Conservation (phyloP, 2,113 vertebrate genomes). For the Phaethon lepturus region DNA sequence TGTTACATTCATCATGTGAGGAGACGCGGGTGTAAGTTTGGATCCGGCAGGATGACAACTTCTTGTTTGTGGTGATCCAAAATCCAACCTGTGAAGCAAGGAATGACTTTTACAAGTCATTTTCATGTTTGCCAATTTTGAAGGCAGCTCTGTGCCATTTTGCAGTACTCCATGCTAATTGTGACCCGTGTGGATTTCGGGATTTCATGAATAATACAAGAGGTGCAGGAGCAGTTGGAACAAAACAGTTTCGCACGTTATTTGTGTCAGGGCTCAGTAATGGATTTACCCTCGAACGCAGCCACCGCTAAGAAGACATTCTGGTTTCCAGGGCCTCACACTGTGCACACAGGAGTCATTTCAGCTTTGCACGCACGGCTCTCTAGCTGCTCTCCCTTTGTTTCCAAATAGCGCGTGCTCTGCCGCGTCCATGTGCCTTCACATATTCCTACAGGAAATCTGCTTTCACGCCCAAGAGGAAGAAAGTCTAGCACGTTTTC, state of each 20-base stretch:
- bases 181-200: conserved; percentile 12
- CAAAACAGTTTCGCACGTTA: not conserved
- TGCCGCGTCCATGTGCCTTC: not conserved
- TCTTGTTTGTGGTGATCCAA: not conserved
- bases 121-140: conserved; percentile 40
- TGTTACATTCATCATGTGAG: conserved; percentile 35
- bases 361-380: not conserved
- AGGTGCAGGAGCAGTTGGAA: not conserved
- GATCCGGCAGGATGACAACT: conserved; percentile 15
- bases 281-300: conserved; percentile 12
- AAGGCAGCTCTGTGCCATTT: conserved; percentile 8
- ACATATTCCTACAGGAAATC: conserved; percentile 4
- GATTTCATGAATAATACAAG: conserved; percentile 28
- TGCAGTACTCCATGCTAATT: conserved; percentile 30
- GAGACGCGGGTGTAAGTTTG: not conserved
- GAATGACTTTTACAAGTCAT: conserved; percentile 39
- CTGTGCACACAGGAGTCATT: conserved; percentile 35
- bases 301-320: conserved; percentile 40
- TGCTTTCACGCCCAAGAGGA: conserved; percentile 22
- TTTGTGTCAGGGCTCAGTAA: conserved; percentile 45
- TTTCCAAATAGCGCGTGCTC: not conserved
- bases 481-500: conserved; percentile 1
- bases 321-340: conserved; percentile 46
- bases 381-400: conserved; percentile 45
- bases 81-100: not conserved